Conservation (phyloP, 2,888 invertebrate species). For the Cyclophora albipunctata region DNA sequence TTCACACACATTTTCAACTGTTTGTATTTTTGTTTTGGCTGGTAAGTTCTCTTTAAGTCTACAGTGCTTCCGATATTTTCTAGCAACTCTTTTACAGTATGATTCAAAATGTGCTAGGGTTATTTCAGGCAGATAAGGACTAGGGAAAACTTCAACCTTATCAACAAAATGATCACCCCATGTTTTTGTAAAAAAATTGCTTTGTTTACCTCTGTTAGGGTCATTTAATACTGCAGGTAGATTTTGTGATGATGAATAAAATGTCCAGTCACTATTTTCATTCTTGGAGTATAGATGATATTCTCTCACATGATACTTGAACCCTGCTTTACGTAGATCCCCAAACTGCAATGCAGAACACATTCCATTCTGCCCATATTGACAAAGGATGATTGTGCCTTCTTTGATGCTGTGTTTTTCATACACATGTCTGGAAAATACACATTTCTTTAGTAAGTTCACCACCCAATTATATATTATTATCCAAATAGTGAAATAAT, state of each 20-base stretch:
- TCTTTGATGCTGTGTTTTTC: constrained; percentile 88
- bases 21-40: constrained; percentile 61
- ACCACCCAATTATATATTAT: background rate
- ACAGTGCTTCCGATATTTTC: constrained; percentile 78
- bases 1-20: constrained; percentile 72
- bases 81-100: constrained; percentile 87
- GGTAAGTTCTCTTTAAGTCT: constrained; percentile 66
- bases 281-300: constrained; percentile 69
- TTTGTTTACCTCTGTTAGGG: constrained; percentile 92
- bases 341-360: constrained; percentile 92
- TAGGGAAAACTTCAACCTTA: constrained; percentile 83
- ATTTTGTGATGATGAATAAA: constrained; percentile 94
- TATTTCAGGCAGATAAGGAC: constrained; percentile 88
- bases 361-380: constrained; percentile 90
- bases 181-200: constrained; percentile 95
- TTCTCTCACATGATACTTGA: constrained; percentile 88
- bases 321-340: constrained; percentile 91
- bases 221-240: constrained; percentile 97
- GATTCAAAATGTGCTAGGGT: constrained; percentile 88
- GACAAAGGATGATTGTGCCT: constrained; percentile 90
- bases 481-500: constrained; percentile 1
- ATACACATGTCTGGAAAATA: constrained; percentile 81
- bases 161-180: constrained; percentile 98
- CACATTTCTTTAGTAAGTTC: too few relatives aligned
- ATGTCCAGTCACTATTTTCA: constrained; percentile 81